Evolutionary conservation across 2,113 vertebrate species (phyloP).

Genomic region (Gallinago jamesoni): DNA sequence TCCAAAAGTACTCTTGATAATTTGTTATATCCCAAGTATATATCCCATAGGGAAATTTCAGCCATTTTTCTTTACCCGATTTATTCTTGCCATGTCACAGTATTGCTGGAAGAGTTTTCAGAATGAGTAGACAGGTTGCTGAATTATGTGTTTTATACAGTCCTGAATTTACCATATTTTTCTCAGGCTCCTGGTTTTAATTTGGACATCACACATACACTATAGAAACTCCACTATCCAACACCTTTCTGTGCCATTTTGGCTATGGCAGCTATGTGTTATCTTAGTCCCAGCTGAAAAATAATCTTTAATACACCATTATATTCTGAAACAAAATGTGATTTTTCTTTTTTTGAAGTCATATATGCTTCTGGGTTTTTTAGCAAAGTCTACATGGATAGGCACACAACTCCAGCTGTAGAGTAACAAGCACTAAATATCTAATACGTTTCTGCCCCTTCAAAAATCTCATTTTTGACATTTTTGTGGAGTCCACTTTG

Average conservation of each 20-base stretch:
- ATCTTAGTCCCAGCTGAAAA: background rate
- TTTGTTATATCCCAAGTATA: constrained; percentile 10
- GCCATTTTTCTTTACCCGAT: constrained; percentile 28
- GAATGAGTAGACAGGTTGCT: constrained; percentile 11
- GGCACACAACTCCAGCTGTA: background rate
- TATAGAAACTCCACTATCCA: constrained; percentile 31
- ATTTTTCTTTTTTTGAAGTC: background rate
- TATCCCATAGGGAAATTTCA: constrained; percentile 38
- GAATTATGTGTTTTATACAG: background rate
- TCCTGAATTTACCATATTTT: constrained; percentile 36
- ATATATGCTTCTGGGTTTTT: fast-evolving
- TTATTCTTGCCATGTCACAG: constrained; percentile 42
- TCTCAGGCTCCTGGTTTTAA: constrained; percentile 51
- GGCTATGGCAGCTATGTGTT: background rate
- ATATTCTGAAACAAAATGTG: background rate
- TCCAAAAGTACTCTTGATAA: constrained; percentile 44
- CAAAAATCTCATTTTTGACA: background rate
- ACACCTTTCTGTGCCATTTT: background rate
- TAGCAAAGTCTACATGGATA: background rate
- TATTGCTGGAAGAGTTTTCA: constrained; percentile 44
- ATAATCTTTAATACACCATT: background rate
- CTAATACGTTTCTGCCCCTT: background rate
- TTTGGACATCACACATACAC: constrained; percentile 35
- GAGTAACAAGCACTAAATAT: background rate
- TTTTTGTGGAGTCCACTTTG: background rate